Conservation (phyloP, 2,113 vertebrate genomes). For the Xyliphius kryptos region DNA sequence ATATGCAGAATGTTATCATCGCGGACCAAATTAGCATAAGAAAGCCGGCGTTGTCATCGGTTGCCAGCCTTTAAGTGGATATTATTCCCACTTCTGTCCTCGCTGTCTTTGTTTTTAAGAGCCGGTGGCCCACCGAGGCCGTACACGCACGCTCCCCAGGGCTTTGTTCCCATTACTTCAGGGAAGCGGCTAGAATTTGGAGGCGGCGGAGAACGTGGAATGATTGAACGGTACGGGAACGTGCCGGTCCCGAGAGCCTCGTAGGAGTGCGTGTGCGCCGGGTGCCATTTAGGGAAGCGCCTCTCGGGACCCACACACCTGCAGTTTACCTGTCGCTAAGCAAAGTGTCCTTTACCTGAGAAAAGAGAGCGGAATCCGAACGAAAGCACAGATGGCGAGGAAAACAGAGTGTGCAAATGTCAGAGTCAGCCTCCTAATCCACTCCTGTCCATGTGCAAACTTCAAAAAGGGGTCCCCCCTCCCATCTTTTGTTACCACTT, state of each 20-base stretch:
- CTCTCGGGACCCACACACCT: slow-evolving; percentile 30
- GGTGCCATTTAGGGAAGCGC: slow-evolving; percentile 33
- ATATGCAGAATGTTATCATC: slow-evolving; percentile 29
- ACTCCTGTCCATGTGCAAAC: not conserved
- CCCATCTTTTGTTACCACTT: not conserved
- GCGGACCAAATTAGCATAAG: slow-evolving; percentile 23
- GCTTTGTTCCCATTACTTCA: slow-evolving; percentile 52
- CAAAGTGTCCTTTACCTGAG: slow-evolving; percentile 29
- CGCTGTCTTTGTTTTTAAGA: slow-evolving; percentile 40
- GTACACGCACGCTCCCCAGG: slow-evolving; percentile 34
- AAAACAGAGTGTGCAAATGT: slow-evolving; percentile 17
- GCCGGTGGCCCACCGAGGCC: slow-evolving; percentile 31
- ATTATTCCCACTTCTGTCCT: slow-evolving; percentile 33
- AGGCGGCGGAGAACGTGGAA: slow-evolving; percentile 19
- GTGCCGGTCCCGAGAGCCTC: slow-evolving; percentile 33
- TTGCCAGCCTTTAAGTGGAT: slow-evolving; percentile 33
- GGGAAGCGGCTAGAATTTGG: slow-evolving; percentile 34
- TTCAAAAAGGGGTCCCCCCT: not conserved
- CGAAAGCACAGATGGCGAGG: slow-evolving; percentile 24
- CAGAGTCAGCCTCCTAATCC: slow-evolving; percentile 13
- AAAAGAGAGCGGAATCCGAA: too few species aligned
- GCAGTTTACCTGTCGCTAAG: slow-evolving; percentile 35
- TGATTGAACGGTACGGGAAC: slow-evolving; percentile 44
- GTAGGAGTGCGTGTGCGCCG: slow-evolving; percentile 26
- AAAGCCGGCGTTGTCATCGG: slow-evolving; percentile 7